A percentile compares a stretch with the other conserved stretches of the same genome.
phyloP scores from a whole-genome alignment of 2,797 vertebrate genomes.

The Sebastolobus altivelis region DNA sequence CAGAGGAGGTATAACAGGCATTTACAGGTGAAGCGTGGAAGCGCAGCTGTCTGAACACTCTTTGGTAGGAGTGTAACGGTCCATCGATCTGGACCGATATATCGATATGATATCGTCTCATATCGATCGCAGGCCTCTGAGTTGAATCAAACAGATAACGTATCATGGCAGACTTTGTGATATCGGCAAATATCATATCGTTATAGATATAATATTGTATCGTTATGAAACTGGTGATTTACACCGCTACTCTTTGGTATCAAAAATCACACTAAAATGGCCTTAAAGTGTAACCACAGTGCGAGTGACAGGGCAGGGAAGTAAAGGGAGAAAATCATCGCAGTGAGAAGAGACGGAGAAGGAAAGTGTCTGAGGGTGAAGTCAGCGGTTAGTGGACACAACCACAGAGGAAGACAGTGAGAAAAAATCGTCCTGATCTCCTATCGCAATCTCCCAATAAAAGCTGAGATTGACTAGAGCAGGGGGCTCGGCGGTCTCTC shows the following conservation, averaged over 20 bases:
- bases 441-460: constrained; percentile 68
- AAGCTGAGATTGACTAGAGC: constrained; percentile 66
- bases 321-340: constrained; percentile 10
- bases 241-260: neutral
- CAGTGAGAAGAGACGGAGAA: constrained; percentile 27
- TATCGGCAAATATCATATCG: too few relatives aligned
- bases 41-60: neutral
- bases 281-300: constrained; percentile 5
- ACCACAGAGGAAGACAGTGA: constrained; percentile 38
- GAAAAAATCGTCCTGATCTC: constrained; percentile 55
- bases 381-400: constrained; percentile 47
- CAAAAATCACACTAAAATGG: neutral
- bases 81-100: too few relatives aligned
- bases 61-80: neutral
- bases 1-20: neutral
- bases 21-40: neutral
- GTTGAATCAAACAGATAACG: too few relatives aligned
- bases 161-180: too few relatives aligned
- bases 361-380: constrained; percentile 36
- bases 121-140: too few relatives aligned
- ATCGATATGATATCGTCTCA: too few relatives aligned
- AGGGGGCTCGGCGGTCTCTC: constrained; percentile 47
- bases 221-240: too few relatives aligned
- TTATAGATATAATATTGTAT: neutral
- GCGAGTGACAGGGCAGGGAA: constrained; percentile 6